Percentiles rank a stretch among this genome's conserved stretches.
phyloP scores from a whole-genome alignment of 2,797 vertebrate species.

The Anguilla pacifica region DNA sequence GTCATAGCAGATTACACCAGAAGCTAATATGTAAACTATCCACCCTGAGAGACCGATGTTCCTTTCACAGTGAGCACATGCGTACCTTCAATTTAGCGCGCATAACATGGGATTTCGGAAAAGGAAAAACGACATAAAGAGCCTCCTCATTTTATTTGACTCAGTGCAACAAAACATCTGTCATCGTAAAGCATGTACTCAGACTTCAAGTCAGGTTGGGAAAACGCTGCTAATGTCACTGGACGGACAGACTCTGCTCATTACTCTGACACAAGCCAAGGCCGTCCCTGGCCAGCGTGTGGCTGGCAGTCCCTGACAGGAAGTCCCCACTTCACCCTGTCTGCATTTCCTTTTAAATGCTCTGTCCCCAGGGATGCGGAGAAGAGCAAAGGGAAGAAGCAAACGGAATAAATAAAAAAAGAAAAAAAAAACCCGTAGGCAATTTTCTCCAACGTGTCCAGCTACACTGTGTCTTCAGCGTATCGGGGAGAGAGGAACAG shows the following conservation, averaged over 20 bases:
- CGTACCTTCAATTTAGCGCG: neutral
- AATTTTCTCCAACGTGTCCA: neutral
- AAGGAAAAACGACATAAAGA: neutral
- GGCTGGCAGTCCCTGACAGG: neutral
- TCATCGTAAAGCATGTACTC: neutral
- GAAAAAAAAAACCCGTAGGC: neutral
- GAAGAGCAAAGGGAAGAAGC: neutral
- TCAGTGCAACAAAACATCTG: neutral
- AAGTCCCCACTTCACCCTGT: neutral
- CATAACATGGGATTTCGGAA: neutral
- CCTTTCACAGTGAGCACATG: neutral
- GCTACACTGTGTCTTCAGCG: neutral
- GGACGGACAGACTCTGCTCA: neutral
- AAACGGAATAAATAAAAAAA: neutral
- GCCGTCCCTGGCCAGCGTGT: neutral
- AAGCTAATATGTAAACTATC: constrained; percentile 74
- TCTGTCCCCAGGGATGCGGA: neutral
- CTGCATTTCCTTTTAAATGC: neutral
- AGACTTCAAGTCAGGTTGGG: neutral
- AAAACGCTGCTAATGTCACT: neutral
- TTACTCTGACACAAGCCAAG: neutral
- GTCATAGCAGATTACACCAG: constrained; percentile 26
- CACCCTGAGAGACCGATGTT: constrained; percentile 50
- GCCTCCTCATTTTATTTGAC: neutral
- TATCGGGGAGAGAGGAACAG: neutral